Evolutionary conservation across 2,888 invertebrate genomes (phyloP).

Genomic region (Heliconius cydno): DNA sequence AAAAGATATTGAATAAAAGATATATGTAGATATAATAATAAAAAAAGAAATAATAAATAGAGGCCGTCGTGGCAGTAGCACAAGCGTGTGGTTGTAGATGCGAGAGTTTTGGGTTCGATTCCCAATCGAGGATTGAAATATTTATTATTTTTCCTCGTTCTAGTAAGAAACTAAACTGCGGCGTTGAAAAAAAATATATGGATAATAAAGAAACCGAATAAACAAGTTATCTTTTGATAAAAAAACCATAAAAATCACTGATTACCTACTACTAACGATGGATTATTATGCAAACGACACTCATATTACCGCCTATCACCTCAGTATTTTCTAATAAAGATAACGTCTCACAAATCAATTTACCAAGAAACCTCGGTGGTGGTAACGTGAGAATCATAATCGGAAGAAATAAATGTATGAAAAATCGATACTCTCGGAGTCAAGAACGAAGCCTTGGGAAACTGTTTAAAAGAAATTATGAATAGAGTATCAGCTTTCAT

Average conservation of each 20-base stretch:
- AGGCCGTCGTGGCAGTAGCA: no score
- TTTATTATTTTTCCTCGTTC: neutral
- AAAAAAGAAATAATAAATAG: no score
- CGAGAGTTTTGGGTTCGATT: neutral
- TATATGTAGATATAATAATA: no score
- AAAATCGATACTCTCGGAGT: constrained; percentile 61
- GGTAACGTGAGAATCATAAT: constrained; percentile 63
- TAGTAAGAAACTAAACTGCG: neutral
- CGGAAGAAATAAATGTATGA: constrained; percentile 59
- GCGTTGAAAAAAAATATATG: neutral
- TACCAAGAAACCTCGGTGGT: constrained; percentile 50
- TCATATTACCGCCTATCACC: neutral
- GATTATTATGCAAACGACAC: constrained; percentile 1
- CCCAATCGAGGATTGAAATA: neutral
- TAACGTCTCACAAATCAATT: constrained; percentile 42
- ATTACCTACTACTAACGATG: neutral
- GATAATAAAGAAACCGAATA: neutral
- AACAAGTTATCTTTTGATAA: neutral
- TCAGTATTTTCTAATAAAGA: neutral
- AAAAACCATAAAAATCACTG: neutral
- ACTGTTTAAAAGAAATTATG: constrained; percentile 48
- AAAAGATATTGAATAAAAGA: no score
- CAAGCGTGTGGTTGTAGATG: no score
- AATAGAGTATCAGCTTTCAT: constrained; percentile 17
- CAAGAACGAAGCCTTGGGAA: constrained; percentile 53